Evolutionary conservation across 2,113 vertebrate genomes (phyloP), one percentile per base, ranked within the genome.

Genomic region (Nesospiza acunhae): DNA sequence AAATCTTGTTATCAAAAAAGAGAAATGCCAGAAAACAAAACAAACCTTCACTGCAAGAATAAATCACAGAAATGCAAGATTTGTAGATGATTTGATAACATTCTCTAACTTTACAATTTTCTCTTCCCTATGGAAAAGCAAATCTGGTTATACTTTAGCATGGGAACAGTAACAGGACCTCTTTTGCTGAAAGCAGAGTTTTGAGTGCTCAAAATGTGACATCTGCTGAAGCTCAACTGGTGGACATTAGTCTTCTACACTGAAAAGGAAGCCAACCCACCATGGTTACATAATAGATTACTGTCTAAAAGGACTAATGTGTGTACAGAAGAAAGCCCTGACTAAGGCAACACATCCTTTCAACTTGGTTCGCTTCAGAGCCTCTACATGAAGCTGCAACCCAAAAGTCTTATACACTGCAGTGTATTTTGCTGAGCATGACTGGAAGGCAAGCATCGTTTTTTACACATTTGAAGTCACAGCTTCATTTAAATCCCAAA

Each of bases 401-500:
- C 50, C 30, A 74, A 35, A 21, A 41, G 41, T 69, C 53, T 83
- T 55, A 69, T 69, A 30, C 21, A 66, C 20, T 4, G 3, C 0
- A 7, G 39, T 58, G 50, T 30, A 88, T 86, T 94, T 93, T 88
- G 70, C 46, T 33, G 76, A 64, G 63, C 67, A 37, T 31, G 72
- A 59, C 2, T 90, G 72, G 53, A 86, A 90, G 50, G 42, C 18
- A 73, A 86, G 59, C 28, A 8, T 12, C 39, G 5, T 0, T 35
- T 93, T 94, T 90, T 87, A 87, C 69, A 41, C 33, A 70, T 63
- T 52, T 93, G 74, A 94, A 93, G 81, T 89, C 78, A 87, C 44
- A 87, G 64, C 44, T 91, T 74, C 84, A 78, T 93, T 91, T 87
- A 92, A 94, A 91, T 92, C 60, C 64, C 47, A 75, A 91, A 89